Evolutionary conservation across 2,888 invertebrate species (phyloP).

Genomic region (Tenodera sinensis): DNA sequence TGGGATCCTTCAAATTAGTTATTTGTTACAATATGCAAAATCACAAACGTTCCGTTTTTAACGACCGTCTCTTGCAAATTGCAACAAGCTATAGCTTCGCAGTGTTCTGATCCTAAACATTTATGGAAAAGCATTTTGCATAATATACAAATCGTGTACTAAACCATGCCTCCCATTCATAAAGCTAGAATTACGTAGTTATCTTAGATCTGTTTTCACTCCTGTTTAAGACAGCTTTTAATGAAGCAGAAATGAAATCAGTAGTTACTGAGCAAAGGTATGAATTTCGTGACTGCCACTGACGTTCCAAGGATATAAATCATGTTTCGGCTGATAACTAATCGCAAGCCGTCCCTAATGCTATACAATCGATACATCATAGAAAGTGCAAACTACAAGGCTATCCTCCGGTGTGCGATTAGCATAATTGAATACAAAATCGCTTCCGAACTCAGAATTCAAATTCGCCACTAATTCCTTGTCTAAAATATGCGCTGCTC

Average conservation of each 20-base stretch:
- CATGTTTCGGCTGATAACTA: background rate
- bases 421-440: background rate
- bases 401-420: background rate
- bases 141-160: too few species aligned
- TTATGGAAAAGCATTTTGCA: too few species aligned
- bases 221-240: background rate
- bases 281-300: background rate
- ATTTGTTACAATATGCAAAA: too few species aligned
- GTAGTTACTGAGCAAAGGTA: background rate
- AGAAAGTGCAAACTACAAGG: background rate
- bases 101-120: too few species aligned
- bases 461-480: background rate
- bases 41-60: too few species aligned
- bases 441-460: background rate
- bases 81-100: too few species aligned
- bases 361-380: background rate
- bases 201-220: background rate
- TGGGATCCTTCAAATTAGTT: too few species aligned
- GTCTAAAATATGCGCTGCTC: background rate
- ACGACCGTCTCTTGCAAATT: too few species aligned
- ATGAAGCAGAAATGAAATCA: background rate
- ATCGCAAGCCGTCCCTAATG: background rate
- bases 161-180: too few species aligned
- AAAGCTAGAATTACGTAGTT: too few species aligned
- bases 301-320: background rate